A percentile compares a stretch with the other conserved stretches of the same genome.
phyloP scores from a whole-genome alignment of 92 coral and sea anemone species.

The Porites lobata region DNA sequence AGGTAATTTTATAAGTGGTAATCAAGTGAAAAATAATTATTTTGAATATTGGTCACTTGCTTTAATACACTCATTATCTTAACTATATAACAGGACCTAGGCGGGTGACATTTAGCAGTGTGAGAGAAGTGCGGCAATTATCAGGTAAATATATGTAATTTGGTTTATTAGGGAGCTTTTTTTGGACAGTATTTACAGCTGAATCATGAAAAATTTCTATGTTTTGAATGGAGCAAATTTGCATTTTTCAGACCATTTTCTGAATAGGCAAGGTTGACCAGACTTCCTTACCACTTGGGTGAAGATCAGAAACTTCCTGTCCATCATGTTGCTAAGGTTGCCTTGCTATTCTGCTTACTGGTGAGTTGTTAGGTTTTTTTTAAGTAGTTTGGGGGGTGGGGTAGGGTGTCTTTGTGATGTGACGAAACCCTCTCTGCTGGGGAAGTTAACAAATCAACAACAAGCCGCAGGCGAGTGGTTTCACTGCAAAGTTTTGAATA shows the following conservation, averaged over 20 bases:
- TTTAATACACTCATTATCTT: too few relatives aligned
- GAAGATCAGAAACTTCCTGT: constrained; percentile 19
- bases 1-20: too few relatives aligned
- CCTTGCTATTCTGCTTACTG: constrained; percentile 91
- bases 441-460: too few relatives aligned
- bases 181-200: too few relatives aligned
- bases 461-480: too few relatives aligned
- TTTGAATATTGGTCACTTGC: background rate
- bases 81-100: constrained; percentile 41
- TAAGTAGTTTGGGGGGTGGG: background rate
- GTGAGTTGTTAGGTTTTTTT: constrained; percentile 46
- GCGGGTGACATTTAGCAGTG: constrained; percentile 74
- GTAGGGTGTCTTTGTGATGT: background rate
- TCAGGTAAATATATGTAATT: constrained; percentile 48
- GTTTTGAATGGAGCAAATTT: background rate
- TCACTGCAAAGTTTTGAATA: too few relatives aligned
- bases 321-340: constrained; percentile 73
- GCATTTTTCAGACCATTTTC: too few relatives aligned
- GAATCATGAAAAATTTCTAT: background rate
- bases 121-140: constrained; percentile 83
- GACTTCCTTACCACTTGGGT: constrained; percentile 19
- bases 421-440: too few relatives aligned
- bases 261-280: constrained; percentile 31
- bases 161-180: background rate
- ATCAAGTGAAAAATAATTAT: too few relatives aligned